These are phyloP conservation scores for Eulemur coronatus DNA, from an alignment of 2,797 vertebrate species.

Conservation along the genomic window DNA sequence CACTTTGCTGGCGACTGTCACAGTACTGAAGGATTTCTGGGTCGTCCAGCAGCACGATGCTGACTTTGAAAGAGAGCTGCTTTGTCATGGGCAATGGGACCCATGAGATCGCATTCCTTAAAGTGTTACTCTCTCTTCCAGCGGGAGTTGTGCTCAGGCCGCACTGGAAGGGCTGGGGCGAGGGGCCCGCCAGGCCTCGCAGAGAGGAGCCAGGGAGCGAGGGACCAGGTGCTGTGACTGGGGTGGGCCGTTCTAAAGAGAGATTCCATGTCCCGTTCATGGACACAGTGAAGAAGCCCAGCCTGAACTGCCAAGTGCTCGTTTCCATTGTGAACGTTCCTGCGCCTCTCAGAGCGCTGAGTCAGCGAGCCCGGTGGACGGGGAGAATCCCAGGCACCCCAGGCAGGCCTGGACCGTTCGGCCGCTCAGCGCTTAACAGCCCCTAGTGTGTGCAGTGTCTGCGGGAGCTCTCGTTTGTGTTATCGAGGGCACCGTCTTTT, in stretches of 20 bases:
- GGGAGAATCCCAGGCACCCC: fast-evolving
- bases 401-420: neutral
- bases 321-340: neutral
- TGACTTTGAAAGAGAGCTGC: neutral
- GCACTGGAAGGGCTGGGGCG: neutral
- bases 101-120: neutral
- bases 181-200: neutral
- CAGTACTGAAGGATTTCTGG: neutral
- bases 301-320: neutral
- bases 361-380: neutral
- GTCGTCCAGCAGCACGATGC: neutral
- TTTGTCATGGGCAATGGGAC: neutral
- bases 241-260: neutral
- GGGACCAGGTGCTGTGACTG: neutral
- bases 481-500: neutral
- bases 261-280: neutral
- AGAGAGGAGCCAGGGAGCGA: neutral
- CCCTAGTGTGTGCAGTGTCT: neutral
- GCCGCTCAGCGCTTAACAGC: fast-evolving
- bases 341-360: neutral
- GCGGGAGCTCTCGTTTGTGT: neutral
- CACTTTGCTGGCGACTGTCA: neutral
- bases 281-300: neutral
- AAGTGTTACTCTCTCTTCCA: neutral
- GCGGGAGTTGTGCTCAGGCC: neutral